Base-by-base conservation (phyloP, 2,888 invertebrate genomes). In the Dicyrtomina minuta region DNA sequence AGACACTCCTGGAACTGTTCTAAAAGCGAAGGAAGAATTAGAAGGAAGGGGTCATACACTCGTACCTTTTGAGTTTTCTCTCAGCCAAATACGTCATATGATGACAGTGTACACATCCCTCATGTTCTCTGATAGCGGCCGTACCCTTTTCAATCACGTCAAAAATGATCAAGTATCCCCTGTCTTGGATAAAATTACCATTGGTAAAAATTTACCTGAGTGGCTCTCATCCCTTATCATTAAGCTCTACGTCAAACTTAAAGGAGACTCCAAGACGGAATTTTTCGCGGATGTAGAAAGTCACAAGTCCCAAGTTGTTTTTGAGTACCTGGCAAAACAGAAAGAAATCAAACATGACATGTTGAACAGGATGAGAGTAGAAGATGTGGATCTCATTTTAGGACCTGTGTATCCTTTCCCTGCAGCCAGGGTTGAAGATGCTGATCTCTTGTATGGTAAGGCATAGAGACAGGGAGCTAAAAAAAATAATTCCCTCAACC, bases 351-450 rank as follows among this genome's bases (percentile, higher is more conserved):
- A 56, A 8, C n/a, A 58, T 46, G 15, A 46, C 4, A n/a, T 66
- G 27, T n/a, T 66, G 3, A 24, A 43, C 12, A 22, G 26, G 3
- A 66, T 66, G 69, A 66, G 59, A n/a, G 46, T 49, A n/a, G 51
- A 41, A 22, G 68, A 74, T 12, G 55, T 82, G 51, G 82, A 82
- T 71, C 80, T 80, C 2, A 74, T 82, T 10, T 73, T 82, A 26
- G 80, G 80, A 66, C 82, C 82, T 2, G 74, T 77, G 2, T 74
- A 75, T 43, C 79, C 17, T 66, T 74, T 15, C 17, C 56, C 56
- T 3, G 56, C 56, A 3, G 12, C 56, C 2, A 73, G 61, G 22
- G n/a, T 61, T 43, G 46, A 61, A n/a, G 61, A 56, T n/a, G 10
- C 33, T 1, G 33, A 24, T 10, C n/a, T n/a, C n/a, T n/a, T n/a